Evolutionary conservation across 1,140 invertebrate genomes (phyloP), one percentile per base, ranked within the genome.

Genomic region (Pectinophora gossypiella): DNA sequence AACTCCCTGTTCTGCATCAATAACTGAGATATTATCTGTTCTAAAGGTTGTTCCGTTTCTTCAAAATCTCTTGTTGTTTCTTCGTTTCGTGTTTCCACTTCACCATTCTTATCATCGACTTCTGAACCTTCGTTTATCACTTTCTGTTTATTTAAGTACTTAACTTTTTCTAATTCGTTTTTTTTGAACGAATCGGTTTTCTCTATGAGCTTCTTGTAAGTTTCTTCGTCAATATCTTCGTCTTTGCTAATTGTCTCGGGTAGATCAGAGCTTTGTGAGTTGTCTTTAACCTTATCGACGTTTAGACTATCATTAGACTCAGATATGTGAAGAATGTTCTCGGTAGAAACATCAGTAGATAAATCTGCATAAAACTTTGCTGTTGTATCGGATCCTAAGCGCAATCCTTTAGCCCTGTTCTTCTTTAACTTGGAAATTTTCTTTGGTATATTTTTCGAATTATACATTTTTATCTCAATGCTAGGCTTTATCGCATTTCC

Each of bases 1-100:
- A 96, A 95, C 61, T 96, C 94, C 62, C 94, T 90, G 68, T 94
- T 96, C 67, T 96, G 93, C 90, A 95, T 93, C 1, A 96, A 85
- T 15, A 96, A 88, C 72, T 96, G 94, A 12, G 94, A 92, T 18
- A 96, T 94, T 21, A 97, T 95, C 68, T 94, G 91, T 64, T 95
- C 94, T 22, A 95, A 84, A 0, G 91, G 93, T 81, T 91, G 84
- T 68, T 88, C 80, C 15, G 52, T 64, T 48, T 85, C 82, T 63
- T 85, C 81, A 54, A 76, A 76, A n/a, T n/a, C n/a, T n/a, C n/a
- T n/a, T 50, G n/a, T 3, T 2, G 72, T 82, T 64, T 83, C 79
- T 13, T 73, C 64, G 16, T 40, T 40, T 45, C 46, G 54, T 45
- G 54, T 49, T 38, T 71, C 53, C 16, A 46, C 48, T 35, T 73